Percentiles rank a stretch among this genome's conserved stretches.
These are phyloP conservation scores for Lepetodrilus schrolli DNA, from an alignment of 2,888 invertebrate species.

Conservation along the genomic window DNA sequence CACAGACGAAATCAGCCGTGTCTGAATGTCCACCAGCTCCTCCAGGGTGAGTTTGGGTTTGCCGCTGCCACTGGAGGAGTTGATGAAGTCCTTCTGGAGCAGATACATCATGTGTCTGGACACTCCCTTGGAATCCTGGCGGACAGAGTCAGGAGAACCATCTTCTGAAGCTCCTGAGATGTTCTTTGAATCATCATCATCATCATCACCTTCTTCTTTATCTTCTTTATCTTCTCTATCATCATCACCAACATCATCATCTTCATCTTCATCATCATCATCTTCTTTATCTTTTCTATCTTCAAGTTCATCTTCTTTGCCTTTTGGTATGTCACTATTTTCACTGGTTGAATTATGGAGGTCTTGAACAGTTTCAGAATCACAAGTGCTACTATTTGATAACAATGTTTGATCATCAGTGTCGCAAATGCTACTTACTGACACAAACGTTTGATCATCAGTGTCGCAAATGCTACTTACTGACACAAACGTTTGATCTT, in stretches of 20 bases:
- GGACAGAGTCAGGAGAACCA: background rate
- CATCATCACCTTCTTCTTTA: background rate
- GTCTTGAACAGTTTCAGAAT: too few relatives aligned
- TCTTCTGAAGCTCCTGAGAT: background rate
- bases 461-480: too few relatives aligned
- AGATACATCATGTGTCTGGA: constrained; percentile 4
- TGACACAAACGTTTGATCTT: too few relatives aligned
- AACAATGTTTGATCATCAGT: too few relatives aligned
- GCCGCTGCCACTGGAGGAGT: background rate
- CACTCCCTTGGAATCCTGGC: background rate
- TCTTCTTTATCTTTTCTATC: too few relatives aligned
- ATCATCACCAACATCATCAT: background rate
- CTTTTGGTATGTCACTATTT: background rate
- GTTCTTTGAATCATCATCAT: background rate
- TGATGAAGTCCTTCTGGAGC: constrained; percentile 16
- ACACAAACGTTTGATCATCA: too few relatives aligned
- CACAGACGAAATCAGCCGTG: background rate
- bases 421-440: too few relatives aligned
- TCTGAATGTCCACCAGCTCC: background rate
- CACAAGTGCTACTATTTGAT: too few relatives aligned
- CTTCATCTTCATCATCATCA: background rate
- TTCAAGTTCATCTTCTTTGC: background rate
- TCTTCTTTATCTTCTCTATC: background rate
- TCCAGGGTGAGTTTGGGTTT: background rate
- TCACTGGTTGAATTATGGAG: background rate